Base-by-base conservation (phyloP, 2,888 invertebrate species). In the Anarsia innoxiella region DNA sequence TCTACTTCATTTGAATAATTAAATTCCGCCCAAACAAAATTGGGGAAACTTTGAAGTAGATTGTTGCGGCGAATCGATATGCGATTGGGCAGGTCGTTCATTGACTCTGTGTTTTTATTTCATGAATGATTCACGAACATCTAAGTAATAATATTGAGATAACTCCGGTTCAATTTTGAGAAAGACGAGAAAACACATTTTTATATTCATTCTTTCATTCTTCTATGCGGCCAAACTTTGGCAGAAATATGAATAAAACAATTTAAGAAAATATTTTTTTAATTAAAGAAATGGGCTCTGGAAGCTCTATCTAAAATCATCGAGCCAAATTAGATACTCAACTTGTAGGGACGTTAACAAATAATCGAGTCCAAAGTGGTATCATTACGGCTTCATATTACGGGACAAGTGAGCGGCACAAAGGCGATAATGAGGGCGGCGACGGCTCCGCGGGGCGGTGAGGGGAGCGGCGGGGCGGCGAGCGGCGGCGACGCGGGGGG, bases 381-480 rank as follows among this genome's bases (percentile, higher is more conserved):
- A 75, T 77, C 68, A 75, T 77, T 76, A 76, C 65, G 59, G 70
- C 66, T 68, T 75, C 71, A 74, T 76, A 70, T 77, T 78, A 74
- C 71, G 70, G 74, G 79, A 80, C 76, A 80, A 80, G 78, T 72
- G 74, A 76, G 76, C 75, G 76, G 74, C 70, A 79, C 78, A 80
- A 80, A 82, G 78, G 82, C 78, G 79, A 74, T 82, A 82, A 83
- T 82, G 84, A 82, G 79, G 80, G 73, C 72, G 73, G 66, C 39
- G 40, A 46, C 39, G 52, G 47, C 40, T 44, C 37, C 41, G 43
- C 35, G 27, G 41, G 32, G 36, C 37, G 37, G 43, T 40, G 46
- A 42, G 46, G 25, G 23, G 19, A n/a, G 37, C 15, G 25, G 32
- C 35, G 36, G 28, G 19, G 39, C 48, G 45, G 48, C 41, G 38